phyloP scores from a whole-genome alignment of 2,113 vertebrate species.

The Pterocles burchelli region DNA sequence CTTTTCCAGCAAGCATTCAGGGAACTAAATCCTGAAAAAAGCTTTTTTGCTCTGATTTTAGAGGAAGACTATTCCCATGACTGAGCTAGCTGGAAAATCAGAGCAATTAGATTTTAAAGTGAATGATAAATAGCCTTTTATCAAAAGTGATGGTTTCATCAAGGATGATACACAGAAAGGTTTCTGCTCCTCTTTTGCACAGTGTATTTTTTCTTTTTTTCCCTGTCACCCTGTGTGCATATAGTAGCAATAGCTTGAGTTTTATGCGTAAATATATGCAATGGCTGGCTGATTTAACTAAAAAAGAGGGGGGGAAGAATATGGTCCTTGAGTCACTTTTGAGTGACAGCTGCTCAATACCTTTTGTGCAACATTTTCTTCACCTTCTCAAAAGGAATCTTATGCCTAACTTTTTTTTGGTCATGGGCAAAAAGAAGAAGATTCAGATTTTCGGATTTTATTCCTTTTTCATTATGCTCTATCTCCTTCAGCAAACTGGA shows the following conservation, averaged over 20 bases:
- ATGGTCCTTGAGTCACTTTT: background rate
- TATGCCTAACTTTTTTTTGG: background rate
- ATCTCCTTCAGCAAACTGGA: background rate
- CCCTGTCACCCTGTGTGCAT: background rate
- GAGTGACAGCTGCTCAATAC: background rate
- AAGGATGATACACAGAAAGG: background rate
- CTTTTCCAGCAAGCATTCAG: background rate
- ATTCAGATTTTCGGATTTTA: background rate
- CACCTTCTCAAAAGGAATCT: background rate
- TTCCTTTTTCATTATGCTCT: background rate
- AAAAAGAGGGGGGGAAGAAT: rapidly evolving
- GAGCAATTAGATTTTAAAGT: background rate
- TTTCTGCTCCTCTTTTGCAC: background rate
- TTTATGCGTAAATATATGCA: background rate
- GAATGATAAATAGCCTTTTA: background rate
- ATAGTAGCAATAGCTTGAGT: background rate
- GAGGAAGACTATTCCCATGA: background rate
- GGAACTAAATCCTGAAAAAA: background rate
- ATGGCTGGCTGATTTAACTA: background rate
- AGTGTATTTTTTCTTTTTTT: background rate
- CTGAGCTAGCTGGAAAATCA: background rate
- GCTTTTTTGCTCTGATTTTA: background rate
- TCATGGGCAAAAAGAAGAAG: background rate
- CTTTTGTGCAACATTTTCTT: background rate
- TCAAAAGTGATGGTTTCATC: background rate